Evolutionary conservation across 2,797 vertebrate genomes (phyloP), one percentile per base, ranked within the genome.

Genomic region (Pelodytes ibericus): DNA sequence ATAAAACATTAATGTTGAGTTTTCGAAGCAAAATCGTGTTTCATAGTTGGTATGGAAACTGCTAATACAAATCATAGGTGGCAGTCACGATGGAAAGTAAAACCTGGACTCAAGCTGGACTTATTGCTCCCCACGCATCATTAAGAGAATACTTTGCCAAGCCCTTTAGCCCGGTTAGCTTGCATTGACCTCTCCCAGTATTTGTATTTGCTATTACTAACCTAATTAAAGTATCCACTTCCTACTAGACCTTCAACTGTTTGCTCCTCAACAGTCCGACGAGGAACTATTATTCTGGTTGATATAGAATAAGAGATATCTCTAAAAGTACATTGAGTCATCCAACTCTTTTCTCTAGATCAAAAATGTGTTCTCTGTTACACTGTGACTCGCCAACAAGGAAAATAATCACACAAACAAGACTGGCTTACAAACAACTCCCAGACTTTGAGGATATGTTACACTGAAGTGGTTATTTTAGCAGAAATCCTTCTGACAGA

Each of bases 1-100:
- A 11, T 6, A 36, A 36, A 6, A 5, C 33, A 11, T 36, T 6
- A 31, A 61, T 22, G 26, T 10, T 25, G 25, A 16, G 47, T 18
- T 49, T 15, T n/a, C 4, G 33, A 51, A 11, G 3, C 25, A 72
- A 61, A 24, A 13, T 7, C 2, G 31, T 26, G 29, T n/a, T 33
- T 63, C 2, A 26, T 8, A 11, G 39, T 53, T 51, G 59, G 31
- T 63, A 61, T 71, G 69, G 69, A 71, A 71, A 71, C 57, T 24
- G 26, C 11, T 16, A n/a, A n/a, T n/a, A n/a, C n/a, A n/a, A n/a
- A n/a, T 36, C 33, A 36, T 49, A 3, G 44, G 16, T 49, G 44
- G 44, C 6, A 49, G 16, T 15, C 3, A 49, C 33, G 33, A 36
- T 4, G 4, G 33, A 36, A 49, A 49, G 11, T 24, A 59, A 26